These are phyloP conservation scores for Gymnodraco acuticeps DNA, from an alignment of 2,797 vertebrate species.

Conservation along the genomic window DNA sequence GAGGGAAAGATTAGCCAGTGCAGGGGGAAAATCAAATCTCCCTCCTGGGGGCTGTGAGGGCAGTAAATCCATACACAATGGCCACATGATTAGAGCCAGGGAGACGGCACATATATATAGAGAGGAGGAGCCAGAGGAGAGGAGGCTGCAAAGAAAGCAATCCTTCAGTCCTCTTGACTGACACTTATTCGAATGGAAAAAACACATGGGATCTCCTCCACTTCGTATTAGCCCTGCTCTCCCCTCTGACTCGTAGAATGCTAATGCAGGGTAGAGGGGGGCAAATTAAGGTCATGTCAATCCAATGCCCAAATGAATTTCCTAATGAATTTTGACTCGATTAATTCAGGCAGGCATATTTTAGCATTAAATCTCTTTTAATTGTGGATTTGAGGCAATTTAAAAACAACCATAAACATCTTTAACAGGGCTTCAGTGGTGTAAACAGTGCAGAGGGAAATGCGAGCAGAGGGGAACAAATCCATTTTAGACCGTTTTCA, in stretches of 20 bases:
- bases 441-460: constrained; percentile 13
- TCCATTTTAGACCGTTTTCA: constrained; percentile 3
- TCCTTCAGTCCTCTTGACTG: constrained; percentile 44
- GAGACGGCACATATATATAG: constrained; percentile 46
- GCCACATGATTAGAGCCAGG: constrained; percentile 71
- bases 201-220: constrained; percentile 43
- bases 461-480: constrained; percentile 6
- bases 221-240: constrained; percentile 51
- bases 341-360: constrained; percentile 40
- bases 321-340: constrained; percentile 29
- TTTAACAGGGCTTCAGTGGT: constrained; percentile 11
- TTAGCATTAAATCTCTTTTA: constrained; percentile 29
- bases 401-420: constrained; percentile 15
- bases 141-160: constrained; percentile 30
- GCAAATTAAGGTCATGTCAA: constrained; percentile 50
- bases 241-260: constrained; percentile 31
- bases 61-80: constrained; percentile 80
- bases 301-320: constrained; percentile 49
- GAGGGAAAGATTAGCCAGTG: constrained; percentile 70
- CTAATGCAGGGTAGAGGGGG: constrained; percentile 51
- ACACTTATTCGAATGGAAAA: constrained; percentile 56
- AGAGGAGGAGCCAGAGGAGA: constrained; percentile 41
- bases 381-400: constrained; percentile 12
- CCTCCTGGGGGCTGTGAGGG: constrained; percentile 70
- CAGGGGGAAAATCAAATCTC: constrained; percentile 71